phyloP scores from a whole-genome alignment of 2,797 vertebrate species.

The Siniperca undulata region DNA sequence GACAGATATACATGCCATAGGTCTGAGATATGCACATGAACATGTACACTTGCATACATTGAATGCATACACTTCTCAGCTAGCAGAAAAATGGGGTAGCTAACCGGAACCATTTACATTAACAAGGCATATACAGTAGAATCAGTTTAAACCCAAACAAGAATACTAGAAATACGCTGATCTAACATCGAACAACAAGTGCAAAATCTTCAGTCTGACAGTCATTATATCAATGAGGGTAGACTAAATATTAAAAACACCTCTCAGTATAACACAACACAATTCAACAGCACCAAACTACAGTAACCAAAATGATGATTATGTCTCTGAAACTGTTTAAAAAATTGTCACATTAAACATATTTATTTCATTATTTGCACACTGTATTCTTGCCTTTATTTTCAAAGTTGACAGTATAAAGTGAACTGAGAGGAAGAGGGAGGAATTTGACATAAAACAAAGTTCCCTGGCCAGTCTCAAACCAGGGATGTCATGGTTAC shows the following conservation, averaged over 20 bases:
- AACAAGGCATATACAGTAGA: not conserved
- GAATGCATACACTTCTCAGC: not conserved
- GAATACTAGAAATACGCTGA: not conserved
- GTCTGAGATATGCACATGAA: not conserved
- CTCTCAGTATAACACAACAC: not conserved
- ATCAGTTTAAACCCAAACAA: not conserved
- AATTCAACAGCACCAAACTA: not conserved
- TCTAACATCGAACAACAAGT: not conserved
- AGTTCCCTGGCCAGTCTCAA: not conserved
- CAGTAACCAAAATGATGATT: not conserved
- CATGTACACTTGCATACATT: not conserved
- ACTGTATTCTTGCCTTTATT: not conserved
- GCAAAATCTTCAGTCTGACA: not conserved
- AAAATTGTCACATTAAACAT: not conserved
- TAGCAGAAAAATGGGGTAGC: not conserved
- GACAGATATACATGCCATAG: not conserved
- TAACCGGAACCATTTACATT: not conserved
- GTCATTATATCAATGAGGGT: not conserved
- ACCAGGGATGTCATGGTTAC: not conserved
- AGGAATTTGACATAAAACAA: not conserved
- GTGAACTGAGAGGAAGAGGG: not conserved
- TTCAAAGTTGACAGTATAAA: not conserved
- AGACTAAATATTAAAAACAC: not conserved
- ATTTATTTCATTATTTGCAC: not conserved
- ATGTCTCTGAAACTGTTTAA: not conserved